phyloP scores from a whole-genome alignment of 2,113 vertebrate genomes.

The Spea bombifrons region DNA sequence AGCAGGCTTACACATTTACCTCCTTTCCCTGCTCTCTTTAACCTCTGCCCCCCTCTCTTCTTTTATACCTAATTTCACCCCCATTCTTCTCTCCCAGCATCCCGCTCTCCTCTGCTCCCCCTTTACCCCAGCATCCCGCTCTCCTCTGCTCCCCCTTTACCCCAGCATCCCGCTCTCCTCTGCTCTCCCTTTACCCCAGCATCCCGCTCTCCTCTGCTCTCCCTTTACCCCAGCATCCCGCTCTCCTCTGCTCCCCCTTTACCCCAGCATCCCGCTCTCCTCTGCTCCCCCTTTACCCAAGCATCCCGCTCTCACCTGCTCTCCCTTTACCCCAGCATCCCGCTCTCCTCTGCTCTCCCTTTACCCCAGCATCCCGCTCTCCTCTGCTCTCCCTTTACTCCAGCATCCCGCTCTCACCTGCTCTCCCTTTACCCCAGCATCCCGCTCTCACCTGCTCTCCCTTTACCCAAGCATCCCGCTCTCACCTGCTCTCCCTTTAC shows the following conservation, averaged over 20 bases:
- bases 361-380: background rate
- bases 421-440: background rate
- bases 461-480: too few relatives aligned
- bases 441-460: slow-evolving; percentile 1
- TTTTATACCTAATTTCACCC: background rate
- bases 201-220: background rate
- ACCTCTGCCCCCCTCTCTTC: background rate
- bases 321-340: background rate
- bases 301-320: slow-evolving; percentile 1
- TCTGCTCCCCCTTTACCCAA: background rate
- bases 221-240: background rate
- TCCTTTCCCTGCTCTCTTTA: background rate
- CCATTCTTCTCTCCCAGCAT: background rate
- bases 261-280: background rate
- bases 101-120: background rate
- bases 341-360: background rate
- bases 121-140: background rate
- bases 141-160: background rate
- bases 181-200: background rate
- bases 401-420: background rate
- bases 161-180: background rate
- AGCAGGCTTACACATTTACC: background rate
- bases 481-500: too few relatives aligned
- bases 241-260: background rate
- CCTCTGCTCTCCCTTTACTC: background rate